Evolutionary conservation across 2,113 vertebrate genomes (phyloP), one percentile per base, ranked within the genome.

Genomic region (Perca schrenkii): DNA sequence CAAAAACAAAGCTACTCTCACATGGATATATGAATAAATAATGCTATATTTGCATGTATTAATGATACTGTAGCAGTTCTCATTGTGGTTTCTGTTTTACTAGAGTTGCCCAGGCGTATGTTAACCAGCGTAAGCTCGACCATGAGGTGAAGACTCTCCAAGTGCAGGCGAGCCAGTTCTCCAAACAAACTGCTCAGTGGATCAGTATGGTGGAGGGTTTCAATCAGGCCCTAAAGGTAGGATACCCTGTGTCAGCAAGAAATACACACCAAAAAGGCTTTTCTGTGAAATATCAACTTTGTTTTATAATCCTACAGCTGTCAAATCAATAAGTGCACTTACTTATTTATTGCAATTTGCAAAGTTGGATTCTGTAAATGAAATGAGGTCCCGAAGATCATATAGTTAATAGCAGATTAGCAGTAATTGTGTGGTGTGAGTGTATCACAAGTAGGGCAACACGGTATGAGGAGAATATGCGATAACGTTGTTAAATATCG

Each of bases 161-260:
- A 91, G 96, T 96, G 21, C 98, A 99, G 92, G 98, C 98, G 0
- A 94, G 96, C 47, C 97, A 99, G 85, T 99, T 99, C 50, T 96
- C 98, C 87, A 97, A 97, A 90, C 98, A 99, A 89, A 99, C 98
- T 0, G 96, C 97, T 36, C 98, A 99, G 81, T 99, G 98, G 98
- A 98, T 99, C 77, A 94, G 94, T 85, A 97, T 99, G 97, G 98
- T 99, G 92, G 98, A 99, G 85, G 97, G 96, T 77, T 99, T 99
- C 93, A 99, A 99, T 91, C 98, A 99, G 86, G 98, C 98, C 10
- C 95, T 99, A 49, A 99, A 99, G 96, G 98, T 97, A 88, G 0
- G 65, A 70, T 46, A 4, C 21, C 17, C 25, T 73, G 3, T 53
- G 25, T 31, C 8, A 17, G 50, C 17, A 58, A 58, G 14, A 25